Conservation (phyloP, 1,140 invertebrate genomes). For the Dufourea novaeangliae region DNA sequence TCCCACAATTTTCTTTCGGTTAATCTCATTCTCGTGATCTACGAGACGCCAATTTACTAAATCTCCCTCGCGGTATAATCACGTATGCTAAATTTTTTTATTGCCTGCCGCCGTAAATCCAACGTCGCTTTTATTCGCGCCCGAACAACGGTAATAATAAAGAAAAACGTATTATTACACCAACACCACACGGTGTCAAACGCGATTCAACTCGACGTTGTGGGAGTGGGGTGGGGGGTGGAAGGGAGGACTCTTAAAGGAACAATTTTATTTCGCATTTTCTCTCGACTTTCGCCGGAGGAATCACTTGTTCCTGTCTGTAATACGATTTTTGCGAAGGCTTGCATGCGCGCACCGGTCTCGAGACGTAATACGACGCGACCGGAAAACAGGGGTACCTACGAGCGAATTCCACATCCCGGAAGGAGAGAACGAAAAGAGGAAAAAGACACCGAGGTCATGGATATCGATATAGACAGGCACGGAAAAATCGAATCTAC, state of each 20-base stretch:
- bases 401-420: conserved; percentile 30
- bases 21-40: no score
- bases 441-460: background rate
- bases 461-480: conserved; percentile 44
- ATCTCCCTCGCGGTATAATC: no score
- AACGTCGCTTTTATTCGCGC: no score
- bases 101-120: no score
- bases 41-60: no score
- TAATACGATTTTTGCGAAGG: background rate
- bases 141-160: no score
- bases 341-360: no score
- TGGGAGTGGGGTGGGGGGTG: no score
- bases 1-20: no score
- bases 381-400: conserved; percentile 36
- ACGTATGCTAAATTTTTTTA: no score
- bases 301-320: background rate
- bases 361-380: conserved; percentile 8
- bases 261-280: background rate
- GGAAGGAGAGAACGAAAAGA: conserved; percentile 5
- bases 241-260: background rate
- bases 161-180: background rate
- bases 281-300: background rate
- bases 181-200: background rate
- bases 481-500: conserved; percentile 42
- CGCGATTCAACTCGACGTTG: background rate